These are phyloP conservation scores for Hydrozoanthus gracilis DNA, from an alignment of 92 coral and sea anemone species.

Conservation along the genomic window DNA sequence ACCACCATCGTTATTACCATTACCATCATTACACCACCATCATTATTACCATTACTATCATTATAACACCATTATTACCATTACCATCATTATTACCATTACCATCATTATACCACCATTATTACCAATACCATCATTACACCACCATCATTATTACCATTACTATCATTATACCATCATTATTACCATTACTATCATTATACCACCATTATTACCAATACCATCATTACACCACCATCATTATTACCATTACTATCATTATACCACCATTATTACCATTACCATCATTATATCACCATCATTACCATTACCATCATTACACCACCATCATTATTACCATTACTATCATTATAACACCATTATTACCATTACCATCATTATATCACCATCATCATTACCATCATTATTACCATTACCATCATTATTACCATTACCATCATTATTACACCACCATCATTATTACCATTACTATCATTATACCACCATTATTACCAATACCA, in stretches of 20 bases:
- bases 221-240: not conserved
- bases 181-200: not conserved
- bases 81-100: not conserved
- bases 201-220: not conserved
- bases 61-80: not conserved
- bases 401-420: not conserved
- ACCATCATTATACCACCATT: not conserved
- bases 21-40: no score
- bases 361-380: no score
- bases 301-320: no score
- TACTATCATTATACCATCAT: not conserved
- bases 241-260: not conserved
- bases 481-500: no score
- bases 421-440: not conserved
- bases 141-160: not conserved
- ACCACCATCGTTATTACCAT: no score
- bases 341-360: no score
- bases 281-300: no score
- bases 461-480: not conserved
- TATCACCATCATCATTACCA: no score
- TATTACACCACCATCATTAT: no score
- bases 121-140: not conserved
- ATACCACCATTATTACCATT: no score
- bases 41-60: no score
- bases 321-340: no score